A percentile compares a stretch with the other conserved stretches of the same genome.
These are phyloP conservation scores for Anticlea derivata DNA, from an alignment of 2,888 invertebrate species.

Conservation along the genomic window DNA sequence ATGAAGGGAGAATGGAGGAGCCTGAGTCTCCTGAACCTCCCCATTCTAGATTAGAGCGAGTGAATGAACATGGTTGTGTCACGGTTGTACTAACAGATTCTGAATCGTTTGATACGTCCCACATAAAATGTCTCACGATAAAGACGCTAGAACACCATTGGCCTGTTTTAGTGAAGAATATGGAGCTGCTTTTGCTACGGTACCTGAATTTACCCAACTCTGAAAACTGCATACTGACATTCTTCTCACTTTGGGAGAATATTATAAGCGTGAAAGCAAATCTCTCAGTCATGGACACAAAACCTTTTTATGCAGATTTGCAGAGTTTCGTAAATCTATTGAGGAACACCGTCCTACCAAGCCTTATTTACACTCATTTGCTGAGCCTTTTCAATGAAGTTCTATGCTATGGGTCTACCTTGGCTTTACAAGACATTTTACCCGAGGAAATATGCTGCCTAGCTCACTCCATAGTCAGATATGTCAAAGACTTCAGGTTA, in stretches of 20 bases:
- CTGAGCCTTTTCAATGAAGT: constrained; percentile 95
- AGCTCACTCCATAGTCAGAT: constrained; percentile 93
- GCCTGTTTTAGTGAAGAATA: constrained; percentile 90
- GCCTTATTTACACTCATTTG: constrained; percentile 93
- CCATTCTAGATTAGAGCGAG: constrained; percentile 67
- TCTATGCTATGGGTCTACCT: constrained; percentile 94
- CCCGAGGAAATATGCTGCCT: constrained; percentile 95
- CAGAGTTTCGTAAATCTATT: constrained; percentile 90
- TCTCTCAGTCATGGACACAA: constrained; percentile 93
- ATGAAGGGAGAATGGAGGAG: constrained; percentile 57
- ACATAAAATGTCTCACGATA: constrained; percentile 93
- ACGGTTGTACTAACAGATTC: constrained; percentile 88
- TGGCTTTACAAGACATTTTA: constrained; percentile 93
- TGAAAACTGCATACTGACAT: constrained; percentile 90
- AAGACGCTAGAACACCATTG: constrained; percentile 93
- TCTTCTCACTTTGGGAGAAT: constrained; percentile 94
- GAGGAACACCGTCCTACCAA: constrained; percentile 88
- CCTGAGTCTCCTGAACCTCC: constrained; percentile 62
- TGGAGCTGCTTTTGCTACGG: constrained; percentile 83
- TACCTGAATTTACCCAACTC: constrained; percentile 84
- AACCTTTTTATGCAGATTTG: constrained; percentile 93
- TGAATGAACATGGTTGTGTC: constrained; percentile 81
- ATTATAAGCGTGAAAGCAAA: constrained; percentile 96
- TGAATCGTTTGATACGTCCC: constrained; percentile 93
- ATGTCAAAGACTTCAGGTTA: constrained; percentile 92